Conservation (phyloP, 2,888 invertebrate genomes). For the Teinopalpus imperialis region DNA sequence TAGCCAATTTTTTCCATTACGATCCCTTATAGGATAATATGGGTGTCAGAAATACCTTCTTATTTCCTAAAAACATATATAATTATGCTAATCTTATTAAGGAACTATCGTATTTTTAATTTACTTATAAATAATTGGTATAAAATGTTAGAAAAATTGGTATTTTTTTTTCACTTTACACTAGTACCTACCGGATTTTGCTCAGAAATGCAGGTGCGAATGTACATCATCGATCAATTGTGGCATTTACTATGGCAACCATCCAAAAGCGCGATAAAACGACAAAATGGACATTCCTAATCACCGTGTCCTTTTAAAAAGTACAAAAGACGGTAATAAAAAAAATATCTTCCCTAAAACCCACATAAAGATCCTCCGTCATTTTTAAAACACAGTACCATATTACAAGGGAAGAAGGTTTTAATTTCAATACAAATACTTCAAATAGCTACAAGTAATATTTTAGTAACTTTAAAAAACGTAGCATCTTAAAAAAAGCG, state of each 20-base stretch:
- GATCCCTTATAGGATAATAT: no score
- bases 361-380: background rate
- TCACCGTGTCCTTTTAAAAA: slow-evolving; percentile 69
- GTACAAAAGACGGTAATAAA: slow-evolving; percentile 57
- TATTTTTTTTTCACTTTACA: background rate
- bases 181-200: slow-evolving; percentile 36
- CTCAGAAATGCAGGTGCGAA: slow-evolving; percentile 56
- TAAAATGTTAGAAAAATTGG: no score
- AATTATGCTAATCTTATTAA: no score
- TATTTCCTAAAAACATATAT: no score
- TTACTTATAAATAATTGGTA: no score
- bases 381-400: background rate
- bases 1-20: no score
- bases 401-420: slow-evolving; percentile 16
- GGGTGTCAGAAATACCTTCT: no score
- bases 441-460: no score
- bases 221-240: slow-evolving; percentile 61
- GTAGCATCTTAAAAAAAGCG: slow-evolving; percentile 46
- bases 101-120: no score
- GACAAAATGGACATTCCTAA: slow-evolving; percentile 75
- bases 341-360: slow-evolving; percentile 48
- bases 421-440: slow-evolving; percentile 17
- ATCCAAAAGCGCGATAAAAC: slow-evolving; percentile 51
- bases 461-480: no score
- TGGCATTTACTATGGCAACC: slow-evolving; percentile 65